phyloP scores from a whole-genome alignment of 1,140 invertebrate species.

The Zaprionus africanus region DNA sequence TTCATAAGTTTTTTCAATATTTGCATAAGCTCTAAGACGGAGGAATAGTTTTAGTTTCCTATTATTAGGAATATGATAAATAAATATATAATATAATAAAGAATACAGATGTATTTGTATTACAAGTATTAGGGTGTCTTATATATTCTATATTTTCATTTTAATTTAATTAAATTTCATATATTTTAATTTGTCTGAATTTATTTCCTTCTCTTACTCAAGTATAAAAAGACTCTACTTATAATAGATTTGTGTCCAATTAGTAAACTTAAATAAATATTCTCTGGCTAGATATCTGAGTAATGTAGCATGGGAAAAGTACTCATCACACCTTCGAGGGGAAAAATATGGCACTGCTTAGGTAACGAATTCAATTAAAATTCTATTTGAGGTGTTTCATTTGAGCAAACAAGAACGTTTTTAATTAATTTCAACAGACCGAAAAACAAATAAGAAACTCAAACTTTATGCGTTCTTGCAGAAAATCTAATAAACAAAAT shows the following conservation, averaged over 20 bases:
- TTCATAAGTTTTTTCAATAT: background rate
- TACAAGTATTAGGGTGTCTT: too few relatives aligned
- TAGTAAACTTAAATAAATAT: constrained; percentile 31
- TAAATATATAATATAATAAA: background rate
- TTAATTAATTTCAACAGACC: constrained; percentile 82
- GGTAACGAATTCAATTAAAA: constrained; percentile 57
- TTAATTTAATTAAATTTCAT: too few relatives aligned
- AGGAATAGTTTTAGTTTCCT: background rate
- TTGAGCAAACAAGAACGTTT: constrained; percentile 66
- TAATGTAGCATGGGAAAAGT: constrained; percentile 60
- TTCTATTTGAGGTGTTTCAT: constrained; percentile 58
- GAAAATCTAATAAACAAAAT: constrained; percentile 63
- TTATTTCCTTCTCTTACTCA: background rate
- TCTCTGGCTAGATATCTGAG: constrained; percentile 19
- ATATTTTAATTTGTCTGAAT: background rate
- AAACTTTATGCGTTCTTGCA: constrained; percentile 58
- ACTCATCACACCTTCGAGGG: constrained; percentile 59
- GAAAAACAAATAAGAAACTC: constrained; percentile 75
- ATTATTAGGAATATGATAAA: background rate
- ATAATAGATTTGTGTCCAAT: constrained; percentile 25
- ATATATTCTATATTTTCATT: too few relatives aligned
- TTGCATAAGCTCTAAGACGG: background rate
- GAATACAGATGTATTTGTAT: background rate
- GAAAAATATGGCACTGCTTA: constrained; percentile 16
- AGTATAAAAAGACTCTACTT: background rate